These are phyloP conservation scores for Tinea semifulvella DNA, from an alignment of 2,888 invertebrate species.

Conservation along the genomic window DNA sequence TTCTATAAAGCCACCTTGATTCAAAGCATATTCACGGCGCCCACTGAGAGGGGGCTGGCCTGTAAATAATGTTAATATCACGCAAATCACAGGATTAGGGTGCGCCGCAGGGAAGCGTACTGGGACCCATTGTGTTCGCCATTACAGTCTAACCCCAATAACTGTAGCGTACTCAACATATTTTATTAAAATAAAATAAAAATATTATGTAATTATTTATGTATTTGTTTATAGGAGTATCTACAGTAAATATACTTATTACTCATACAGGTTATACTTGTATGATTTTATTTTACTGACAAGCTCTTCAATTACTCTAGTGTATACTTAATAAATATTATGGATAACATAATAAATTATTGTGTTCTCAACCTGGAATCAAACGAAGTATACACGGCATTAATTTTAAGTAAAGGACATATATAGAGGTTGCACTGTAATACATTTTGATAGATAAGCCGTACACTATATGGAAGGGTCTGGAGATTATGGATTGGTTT, in stretches of 20 bases:
- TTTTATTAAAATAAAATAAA: no score
- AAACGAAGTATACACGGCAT: no score
- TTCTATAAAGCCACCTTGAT: constrained; percentile 10
- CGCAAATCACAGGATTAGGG: constrained; percentile 15
- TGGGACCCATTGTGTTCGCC: constrained; percentile 4
- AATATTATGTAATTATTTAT: no score
- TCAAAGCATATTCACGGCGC: constrained; percentile 3
- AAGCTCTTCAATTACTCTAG: not conserved
- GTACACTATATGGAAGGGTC: not conserved
- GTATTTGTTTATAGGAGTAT: no score
- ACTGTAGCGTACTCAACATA: no score
- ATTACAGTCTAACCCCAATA: not conserved
- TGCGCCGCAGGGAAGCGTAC: constrained; percentile 1
- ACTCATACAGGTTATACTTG: no score
- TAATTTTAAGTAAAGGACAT: no score
- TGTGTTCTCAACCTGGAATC: no score
- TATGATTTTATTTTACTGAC: not conserved
- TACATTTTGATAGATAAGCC: constrained; percentile 5
- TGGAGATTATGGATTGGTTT: not conserved
- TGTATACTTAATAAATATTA: no score
- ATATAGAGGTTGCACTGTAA: not conserved
- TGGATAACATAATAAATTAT: no score
- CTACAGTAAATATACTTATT: no score
- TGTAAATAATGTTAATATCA: constrained; percentile 15
- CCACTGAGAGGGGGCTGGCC: not conserved